Percentiles rank a stretch among this genome's conserved stretches.
Conservation (phyloP, 1,140 invertebrate genomes). For the Solenopsis invicta region DNA sequence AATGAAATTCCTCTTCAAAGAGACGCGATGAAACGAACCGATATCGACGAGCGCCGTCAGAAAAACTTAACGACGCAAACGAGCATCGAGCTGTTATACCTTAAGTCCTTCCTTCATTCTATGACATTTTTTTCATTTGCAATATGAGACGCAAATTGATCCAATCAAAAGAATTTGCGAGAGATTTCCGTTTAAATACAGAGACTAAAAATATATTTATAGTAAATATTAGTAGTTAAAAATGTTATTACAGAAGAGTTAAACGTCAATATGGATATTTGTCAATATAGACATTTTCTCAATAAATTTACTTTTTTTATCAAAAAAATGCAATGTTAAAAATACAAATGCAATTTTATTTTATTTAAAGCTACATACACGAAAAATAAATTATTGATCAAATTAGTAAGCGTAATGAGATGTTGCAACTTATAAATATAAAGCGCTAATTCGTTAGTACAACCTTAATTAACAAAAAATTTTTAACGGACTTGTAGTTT, state of each 20-base stretch:
- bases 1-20: conserved; percentile 26
- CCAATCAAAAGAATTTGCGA: neutral
- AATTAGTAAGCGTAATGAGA: neutral
- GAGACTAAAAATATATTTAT: neutral
- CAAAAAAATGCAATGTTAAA: neutral
- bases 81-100: conserved; percentile 8
- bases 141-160: neutral
- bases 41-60: conserved; percentile 33
- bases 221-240: neutral
- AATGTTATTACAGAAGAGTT: neutral
- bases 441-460: conserved; percentile 1
- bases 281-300: neutral
- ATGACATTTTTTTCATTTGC: conserved; percentile 3
- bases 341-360: conserved; percentile 10
- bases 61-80: conserved; percentile 35
- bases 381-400: neutral
- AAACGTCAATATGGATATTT: neutral
- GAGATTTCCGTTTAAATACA: neutral
- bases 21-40: conserved; percentile 20
- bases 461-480: conserved; percentile 41
- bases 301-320: neutral
- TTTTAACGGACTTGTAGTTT: neutral
- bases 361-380: neutral
- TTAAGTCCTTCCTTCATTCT: neutral
- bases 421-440: neutral